Evolutionary conservation across 2,888 invertebrate species (phyloP).

Genomic region (Zootermopsis nevadensis): DNA sequence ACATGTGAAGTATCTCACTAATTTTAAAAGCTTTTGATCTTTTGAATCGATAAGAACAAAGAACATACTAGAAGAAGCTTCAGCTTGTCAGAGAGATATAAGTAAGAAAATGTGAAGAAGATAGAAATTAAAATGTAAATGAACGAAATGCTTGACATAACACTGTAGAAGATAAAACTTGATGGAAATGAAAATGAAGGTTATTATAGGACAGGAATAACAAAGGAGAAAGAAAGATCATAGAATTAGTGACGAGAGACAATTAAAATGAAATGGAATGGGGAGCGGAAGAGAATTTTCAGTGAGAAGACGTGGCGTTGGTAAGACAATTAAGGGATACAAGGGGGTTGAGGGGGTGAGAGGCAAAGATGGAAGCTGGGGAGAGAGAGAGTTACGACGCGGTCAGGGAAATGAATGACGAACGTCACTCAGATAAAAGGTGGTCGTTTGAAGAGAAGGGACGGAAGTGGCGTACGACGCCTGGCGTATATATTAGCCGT

Average conservation of each 20-base stretch:
- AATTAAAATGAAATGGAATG: slow-evolving; percentile 37
- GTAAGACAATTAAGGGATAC: neutral
- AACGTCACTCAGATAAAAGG: slow-evolving; percentile 49
- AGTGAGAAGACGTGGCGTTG: slow-evolving; percentile 2
- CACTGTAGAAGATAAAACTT: slow-evolving; percentile 10
- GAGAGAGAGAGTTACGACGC: slow-evolving; percentile 44
- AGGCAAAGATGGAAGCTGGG: neutral
- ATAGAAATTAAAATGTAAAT: neutral
- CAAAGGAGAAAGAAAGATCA: neutral
- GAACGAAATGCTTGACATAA: neutral
- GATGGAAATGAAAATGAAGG: slow-evolving; percentile 36
- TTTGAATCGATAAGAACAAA: no score
- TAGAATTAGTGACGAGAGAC: slow-evolving; percentile 66
- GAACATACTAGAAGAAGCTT: no score
- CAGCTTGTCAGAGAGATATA: no score
- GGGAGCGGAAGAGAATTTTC: neutral
- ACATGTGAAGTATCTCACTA: no score
- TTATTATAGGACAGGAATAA: slow-evolving; percentile 8
- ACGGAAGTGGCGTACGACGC: neutral
- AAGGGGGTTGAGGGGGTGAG: neutral
- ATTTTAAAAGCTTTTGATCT: no score
- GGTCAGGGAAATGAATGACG: slow-evolving; percentile 49
- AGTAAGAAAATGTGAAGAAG: neutral
- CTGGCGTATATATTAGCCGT: slow-evolving; percentile 40
- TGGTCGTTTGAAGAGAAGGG: neutral